Base-by-base conservation (phyloP, 2,113 vertebrate species). In the Trichechus manatus region DNA sequence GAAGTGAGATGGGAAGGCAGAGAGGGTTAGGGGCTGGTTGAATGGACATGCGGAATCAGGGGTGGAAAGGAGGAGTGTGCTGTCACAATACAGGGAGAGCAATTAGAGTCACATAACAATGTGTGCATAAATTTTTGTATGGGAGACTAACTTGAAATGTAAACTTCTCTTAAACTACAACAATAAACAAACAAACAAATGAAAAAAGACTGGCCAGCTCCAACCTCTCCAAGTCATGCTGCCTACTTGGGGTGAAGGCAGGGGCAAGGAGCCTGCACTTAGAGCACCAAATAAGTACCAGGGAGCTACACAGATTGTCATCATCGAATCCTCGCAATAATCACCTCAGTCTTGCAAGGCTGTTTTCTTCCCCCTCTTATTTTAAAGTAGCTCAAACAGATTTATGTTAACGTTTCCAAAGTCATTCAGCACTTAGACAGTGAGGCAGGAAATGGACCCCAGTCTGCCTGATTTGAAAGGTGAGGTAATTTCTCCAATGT, bases 181-280 rank as follows among this genome's bases (percentile, higher is more conserved):
- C 39, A 39, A 39, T 39, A 39, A 39, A 39, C 39, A 39, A 39
- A 39, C 39, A 39, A 39, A 39, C 39, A 39, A 39, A 39, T 3
- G 3, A 39, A 39, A 39, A 39, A 42, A 22, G 44, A 6, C n/a
- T 20, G 53, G 90, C 39, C 14, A 79, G 33, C 44, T 47, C 61
- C 36, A 39, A 33, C 39, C 39, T 64, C 70, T 39, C 63, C 50
- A 0, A 0, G 22, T 6, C 72, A 19, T 0, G 1, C 7, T 31
- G 19, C 29, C 36, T 70, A 81, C 66, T 1, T 47, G 25, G 50
- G 59, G 56, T 9, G 47, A 87, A 33, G 64, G 39, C 39, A 79
- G 29, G 5, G 11, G 29, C 6, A 0, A n/a, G 17, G 20, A 22
- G 29, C 42, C 72, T 50, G 19, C 6, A 33, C 1, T 0, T 14